A percentile compares a stretch with the other conserved stretches of the same genome.
Evolutionary conservation across 2,113 vertebrate genomes (phyloP).

Genomic region (Anas platyrhynchos): DNA sequence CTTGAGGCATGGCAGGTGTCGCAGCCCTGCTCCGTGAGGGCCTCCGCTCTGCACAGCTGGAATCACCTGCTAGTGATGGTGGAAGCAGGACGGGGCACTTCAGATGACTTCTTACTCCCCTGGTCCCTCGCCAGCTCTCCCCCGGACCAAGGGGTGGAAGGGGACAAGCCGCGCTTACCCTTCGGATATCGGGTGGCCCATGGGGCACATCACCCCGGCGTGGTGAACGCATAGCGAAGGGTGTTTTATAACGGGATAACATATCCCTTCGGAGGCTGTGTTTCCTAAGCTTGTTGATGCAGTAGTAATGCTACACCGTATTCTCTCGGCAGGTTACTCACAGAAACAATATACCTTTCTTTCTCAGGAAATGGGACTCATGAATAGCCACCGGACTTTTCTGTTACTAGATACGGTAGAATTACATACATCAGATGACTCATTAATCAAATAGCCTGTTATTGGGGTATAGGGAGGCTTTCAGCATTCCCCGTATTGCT

Average conservation of each 20-base stretch:
- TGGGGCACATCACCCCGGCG: neutral
- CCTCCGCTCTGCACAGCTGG: accelerated
- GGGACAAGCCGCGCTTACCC: accelerated
- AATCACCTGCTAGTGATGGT: neutral
- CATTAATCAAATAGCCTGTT: conserved; percentile 51
- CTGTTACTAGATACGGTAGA: conserved; percentile 73
- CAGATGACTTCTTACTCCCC: neutral
- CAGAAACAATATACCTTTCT: conserved; percentile 72
- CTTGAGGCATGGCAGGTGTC: accelerated
- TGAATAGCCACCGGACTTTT: conserved; percentile 49
- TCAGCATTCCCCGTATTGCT: neutral
- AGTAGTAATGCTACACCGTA: conserved; percentile 66
- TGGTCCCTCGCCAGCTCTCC: neutral
- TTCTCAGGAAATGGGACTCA: conserved; percentile 63
- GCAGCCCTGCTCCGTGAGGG: accelerated
- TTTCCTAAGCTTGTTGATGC: conserved; percentile 37
- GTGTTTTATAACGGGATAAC: conserved; percentile 25
- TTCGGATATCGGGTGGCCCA: neutral
- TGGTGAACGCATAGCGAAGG: neutral
- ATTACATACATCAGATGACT: conserved; percentile 58
- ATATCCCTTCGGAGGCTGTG: conserved; percentile 22
- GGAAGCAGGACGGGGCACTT: neutral
- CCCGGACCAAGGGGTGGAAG: neutral
- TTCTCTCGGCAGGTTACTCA: conserved; percentile 46
- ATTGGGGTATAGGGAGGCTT: neutral